Base-by-base conservation (phyloP, 2,888 invertebrate genomes). In the Augiades crinisus region DNA sequence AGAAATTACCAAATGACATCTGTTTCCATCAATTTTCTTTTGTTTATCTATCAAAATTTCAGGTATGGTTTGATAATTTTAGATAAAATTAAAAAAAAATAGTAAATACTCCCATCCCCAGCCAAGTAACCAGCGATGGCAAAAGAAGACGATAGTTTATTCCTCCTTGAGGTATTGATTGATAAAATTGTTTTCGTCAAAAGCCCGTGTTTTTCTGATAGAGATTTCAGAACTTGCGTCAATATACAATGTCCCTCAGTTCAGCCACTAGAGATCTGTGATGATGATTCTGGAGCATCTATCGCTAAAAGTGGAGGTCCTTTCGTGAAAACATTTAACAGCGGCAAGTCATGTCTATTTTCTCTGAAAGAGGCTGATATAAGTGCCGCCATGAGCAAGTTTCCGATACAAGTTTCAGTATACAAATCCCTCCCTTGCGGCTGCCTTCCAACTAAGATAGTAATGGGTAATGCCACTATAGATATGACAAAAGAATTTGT, bases 321-420 rank as follows among this genome's bases (percentile, higher is more conserved):
- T 0, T 85, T 81, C 50, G 69, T 80, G 0, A 90, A 89, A 64
- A 73, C 82, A 0, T 91, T 92, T 51, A 92, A 92, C 65, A 92
- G 86, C 59, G 93, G 93, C 17, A 93, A 93, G 71, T 93, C 93
- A 0, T 93, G 93, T 61, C 76, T 94, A n/a, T 94, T 94, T 65
- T 92, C 92, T 0, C 72, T 94, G 2, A 91, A 91, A 17, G 84
- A 91, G 34, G 61, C 70, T 5, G 91, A 92, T 21, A 91, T 93
- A 0, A 65, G 67, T n/a, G 74, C 81, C 34, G 91, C 91, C 0
- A 75, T 91, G 65, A 75, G 75, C 49, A 84, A 84, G 37, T 93
- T 93, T 62, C 92, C 92, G 1, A 70, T 94, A 2, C 82, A 80
- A 45, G 81, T 93, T 45, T 78, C 86, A 0, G 91, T 93, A 0